A percentile compares a stretch with the other conserved stretches of the same genome.
Conservation (phyloP, 2,797 vertebrate species). For the Acridotheres tristis region DNA sequence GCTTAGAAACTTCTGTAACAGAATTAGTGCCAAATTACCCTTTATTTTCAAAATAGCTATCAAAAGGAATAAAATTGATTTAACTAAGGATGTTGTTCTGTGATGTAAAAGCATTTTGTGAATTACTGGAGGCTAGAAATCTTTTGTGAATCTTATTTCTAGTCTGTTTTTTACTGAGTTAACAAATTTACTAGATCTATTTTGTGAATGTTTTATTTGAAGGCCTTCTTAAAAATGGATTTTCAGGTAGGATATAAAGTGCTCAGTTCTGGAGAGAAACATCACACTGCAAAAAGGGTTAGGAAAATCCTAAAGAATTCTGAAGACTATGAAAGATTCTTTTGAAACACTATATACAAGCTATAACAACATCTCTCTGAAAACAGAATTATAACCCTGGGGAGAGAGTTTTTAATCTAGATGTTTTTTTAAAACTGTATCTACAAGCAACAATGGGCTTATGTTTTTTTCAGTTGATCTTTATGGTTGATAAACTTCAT, state of each 20-base stretch:
- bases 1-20: neutral
- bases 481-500: neutral
- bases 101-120: neutral
- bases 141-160: slow-evolving; percentile 34
- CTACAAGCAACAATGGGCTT: neutral
- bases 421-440: neutral
- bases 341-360: neutral
- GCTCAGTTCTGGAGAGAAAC: neutral
- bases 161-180: slow-evolving; percentile 17
- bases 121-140: slow-evolving; percentile 15
- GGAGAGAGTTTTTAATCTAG: slow-evolving; percentile 1
- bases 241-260: slow-evolving; percentile 2
- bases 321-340: neutral
- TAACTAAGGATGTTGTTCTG: neutral
- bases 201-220: neutral
- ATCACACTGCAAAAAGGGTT: neutral
- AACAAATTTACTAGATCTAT: neutral
- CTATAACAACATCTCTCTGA: neutral
- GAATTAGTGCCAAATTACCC: slow-evolving; percentile 1
- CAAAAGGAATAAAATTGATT: neutral
- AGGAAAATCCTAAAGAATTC: neutral
- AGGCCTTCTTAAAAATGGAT: neutral
- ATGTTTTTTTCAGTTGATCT: neutral
- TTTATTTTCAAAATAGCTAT: neutral
- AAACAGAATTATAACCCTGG: neutral